These are phyloP conservation scores for Smittia aterrima DNA, from an alignment of 2,888 invertebrate genomes.

Conservation along the genomic window DNA sequence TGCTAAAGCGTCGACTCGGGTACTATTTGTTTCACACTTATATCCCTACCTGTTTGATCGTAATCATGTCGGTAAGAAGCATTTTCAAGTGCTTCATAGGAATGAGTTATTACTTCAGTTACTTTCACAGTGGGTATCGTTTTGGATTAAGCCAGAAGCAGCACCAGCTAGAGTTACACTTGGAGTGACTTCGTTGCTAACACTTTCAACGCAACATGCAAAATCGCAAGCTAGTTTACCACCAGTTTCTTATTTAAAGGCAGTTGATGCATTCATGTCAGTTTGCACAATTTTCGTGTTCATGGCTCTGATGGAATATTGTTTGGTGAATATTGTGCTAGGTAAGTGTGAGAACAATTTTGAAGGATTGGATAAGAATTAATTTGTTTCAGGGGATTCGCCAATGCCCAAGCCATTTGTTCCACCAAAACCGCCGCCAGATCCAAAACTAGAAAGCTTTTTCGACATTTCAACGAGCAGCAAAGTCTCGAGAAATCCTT, in stretches of 20 bases:
- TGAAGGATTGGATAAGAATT: neutral
- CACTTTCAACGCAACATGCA: conserved; percentile 87
- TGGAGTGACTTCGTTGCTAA: conserved; percentile 85
- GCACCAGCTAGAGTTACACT: conserved; percentile 90
- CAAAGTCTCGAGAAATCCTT: conserved; percentile 10
- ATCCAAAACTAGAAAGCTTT: conserved; percentile 47
- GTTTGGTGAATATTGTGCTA: conserved; percentile 71
- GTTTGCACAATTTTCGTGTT: conserved; percentile 90
- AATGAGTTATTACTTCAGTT: neutral
- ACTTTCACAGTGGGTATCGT: conserved; percentile 72
- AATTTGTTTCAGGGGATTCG: conserved; percentile 47
- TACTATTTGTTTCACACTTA: conserved; percentile 93
- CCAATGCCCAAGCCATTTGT: conserved; percentile 53
- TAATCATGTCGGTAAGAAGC: conserved; percentile 81
- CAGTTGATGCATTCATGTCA: conserved; percentile 91
- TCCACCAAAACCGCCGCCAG: conserved; percentile 46
- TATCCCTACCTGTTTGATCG: conserved; percentile 90
- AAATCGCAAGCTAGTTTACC: conserved; percentile 91
- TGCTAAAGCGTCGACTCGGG: conserved; percentile 81
- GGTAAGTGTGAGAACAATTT: conserved; percentile 42
- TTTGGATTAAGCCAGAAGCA: conserved; percentile 94
- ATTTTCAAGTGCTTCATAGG: neutral
- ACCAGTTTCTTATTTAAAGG: conserved; percentile 90
- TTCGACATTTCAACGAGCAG: conserved; percentile 45
- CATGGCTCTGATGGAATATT: conserved; percentile 92